phyloP scores from a whole-genome alignment of 2,888 invertebrate genomes.

The Tetragnatha montana region DNA sequence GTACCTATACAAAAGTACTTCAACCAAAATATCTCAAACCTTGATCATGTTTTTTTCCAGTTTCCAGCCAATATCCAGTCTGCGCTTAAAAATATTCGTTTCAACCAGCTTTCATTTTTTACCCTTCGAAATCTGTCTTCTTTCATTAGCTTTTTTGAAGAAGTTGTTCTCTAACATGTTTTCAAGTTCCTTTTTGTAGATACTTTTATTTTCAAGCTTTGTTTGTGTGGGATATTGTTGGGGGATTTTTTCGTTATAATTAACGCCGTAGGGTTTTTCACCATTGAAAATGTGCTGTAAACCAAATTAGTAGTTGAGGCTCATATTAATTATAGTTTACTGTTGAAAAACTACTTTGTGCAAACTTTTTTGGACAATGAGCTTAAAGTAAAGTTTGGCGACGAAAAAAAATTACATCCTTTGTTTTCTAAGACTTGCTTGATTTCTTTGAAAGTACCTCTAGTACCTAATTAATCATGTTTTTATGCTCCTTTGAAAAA shows the following conservation, averaged over 20 bases:
- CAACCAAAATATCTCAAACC: too few relatives aligned
- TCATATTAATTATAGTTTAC: neutral
- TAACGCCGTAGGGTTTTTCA: neutral
- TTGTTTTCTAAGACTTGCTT: neutral
- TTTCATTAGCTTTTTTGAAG: too few relatives aligned
- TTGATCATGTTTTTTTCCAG: too few relatives aligned
- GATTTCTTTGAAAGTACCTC: neutral
- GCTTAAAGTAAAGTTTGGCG: neutral
- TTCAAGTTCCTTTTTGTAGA: neutral
- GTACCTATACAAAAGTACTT: too few relatives aligned
- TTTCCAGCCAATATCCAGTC: too few relatives aligned
- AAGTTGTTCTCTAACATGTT: neutral
- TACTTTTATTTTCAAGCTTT: neutral
- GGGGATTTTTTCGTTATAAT: neutral
- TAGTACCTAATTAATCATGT: neutral
- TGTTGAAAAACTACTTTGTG: neutral
- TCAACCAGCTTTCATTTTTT: too few relatives aligned
- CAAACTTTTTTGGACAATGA: neutral
- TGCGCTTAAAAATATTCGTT: too few relatives aligned
- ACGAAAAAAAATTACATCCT: neutral
- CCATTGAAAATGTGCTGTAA: neutral
- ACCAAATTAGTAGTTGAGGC: neutral
- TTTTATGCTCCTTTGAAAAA: neutral
- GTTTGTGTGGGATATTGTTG: neutral
- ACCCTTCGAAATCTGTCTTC: too few relatives aligned